Evolutionary conservation across 2,797 vertebrate species (phyloP).

Genomic region (Atherinosoma microstoma): DNA sequence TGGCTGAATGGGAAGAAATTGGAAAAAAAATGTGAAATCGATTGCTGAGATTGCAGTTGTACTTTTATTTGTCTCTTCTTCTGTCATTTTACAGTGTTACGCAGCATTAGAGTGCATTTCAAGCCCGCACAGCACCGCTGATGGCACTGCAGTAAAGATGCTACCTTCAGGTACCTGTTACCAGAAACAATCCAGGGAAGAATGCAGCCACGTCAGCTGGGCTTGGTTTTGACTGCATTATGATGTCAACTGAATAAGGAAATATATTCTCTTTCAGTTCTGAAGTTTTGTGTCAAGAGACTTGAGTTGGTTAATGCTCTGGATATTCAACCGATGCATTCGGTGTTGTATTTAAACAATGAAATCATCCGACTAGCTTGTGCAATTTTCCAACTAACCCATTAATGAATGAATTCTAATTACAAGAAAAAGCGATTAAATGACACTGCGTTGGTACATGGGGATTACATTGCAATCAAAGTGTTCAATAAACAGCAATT

Average conservation of each 20-base stretch:
- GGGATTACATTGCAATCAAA: conserved; percentile 57
- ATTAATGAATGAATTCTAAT: conserved; percentile 58
- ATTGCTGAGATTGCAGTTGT: conserved; percentile 88
- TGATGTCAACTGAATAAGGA: background rate
- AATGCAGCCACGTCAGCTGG: background rate
- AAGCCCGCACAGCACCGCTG: conserved; percentile 74
- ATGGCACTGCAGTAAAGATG: conserved; percentile 59
- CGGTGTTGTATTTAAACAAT: conserved; percentile 42
- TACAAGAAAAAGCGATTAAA: conserved; percentile 57
- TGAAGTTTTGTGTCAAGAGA: background rate
- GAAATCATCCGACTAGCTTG: conserved; percentile 35
- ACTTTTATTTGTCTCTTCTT: conserved; percentile 87
- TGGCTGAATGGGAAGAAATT: conserved; percentile 85
- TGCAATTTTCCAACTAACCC: conserved; percentile 54
- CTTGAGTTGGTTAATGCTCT: conserved; percentile 4
- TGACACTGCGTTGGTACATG: conserved; percentile 46
- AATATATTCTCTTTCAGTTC: background rate
- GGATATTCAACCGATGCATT: conserved; percentile 18
- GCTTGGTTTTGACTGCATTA: background rate
- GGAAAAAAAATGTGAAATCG: conserved; percentile 87
- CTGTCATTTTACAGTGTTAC: conserved; percentile 82
- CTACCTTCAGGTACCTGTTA: conserved; percentile 10
- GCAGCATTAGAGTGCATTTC: conserved; percentile 79
- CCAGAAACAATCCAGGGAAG: background rate
- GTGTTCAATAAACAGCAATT: conserved; percentile 64